Conservation (phyloP, 1,140 invertebrate species). For the Ips typographus region DNA sequence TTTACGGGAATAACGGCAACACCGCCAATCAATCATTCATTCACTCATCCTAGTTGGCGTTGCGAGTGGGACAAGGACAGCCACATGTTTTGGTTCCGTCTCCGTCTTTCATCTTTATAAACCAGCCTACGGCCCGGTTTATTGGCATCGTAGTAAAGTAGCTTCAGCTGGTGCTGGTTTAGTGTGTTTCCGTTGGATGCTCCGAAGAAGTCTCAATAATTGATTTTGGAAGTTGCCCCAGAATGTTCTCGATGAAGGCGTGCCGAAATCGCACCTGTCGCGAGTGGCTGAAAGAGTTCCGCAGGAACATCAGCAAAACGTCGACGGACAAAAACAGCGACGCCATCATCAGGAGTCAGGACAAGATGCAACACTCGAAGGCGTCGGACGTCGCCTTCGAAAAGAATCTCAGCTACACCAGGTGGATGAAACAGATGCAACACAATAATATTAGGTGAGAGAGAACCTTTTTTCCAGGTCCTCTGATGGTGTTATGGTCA, state of each 20-base stretch:
- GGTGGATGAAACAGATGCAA: conserved; percentile 47
- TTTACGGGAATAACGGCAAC: conserved; percentile 4
- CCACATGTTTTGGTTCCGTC: conserved; percentile 45
- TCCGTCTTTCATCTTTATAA: conserved; percentile 1
- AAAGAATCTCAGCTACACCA: conserved; percentile 41
- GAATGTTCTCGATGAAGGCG: conserved; percentile 55
- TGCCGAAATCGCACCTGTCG: conserved; percentile 54
- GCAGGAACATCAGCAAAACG: conserved; percentile 59
- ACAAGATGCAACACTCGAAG: conserved; percentile 19
- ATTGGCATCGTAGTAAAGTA: neutral
- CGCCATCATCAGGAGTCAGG: conserved; percentile 56
- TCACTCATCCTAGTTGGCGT: conserved; percentile 2
- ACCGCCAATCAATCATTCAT: conserved; percentile 20
- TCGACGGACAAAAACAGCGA: conserved; percentile 60
- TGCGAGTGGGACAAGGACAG: conserved; percentile 13
- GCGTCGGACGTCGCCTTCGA: neutral
- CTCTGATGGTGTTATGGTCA: too few relatives aligned
- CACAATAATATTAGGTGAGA: conserved; percentile 48
- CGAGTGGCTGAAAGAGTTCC: conserved; percentile 45
- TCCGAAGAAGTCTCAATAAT: neutral
- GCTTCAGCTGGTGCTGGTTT: neutral
- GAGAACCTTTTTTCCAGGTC: too few relatives aligned
- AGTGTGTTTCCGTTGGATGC: neutral
- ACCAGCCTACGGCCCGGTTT: neutral
- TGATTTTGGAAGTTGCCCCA: conserved; percentile 27